Base-by-base conservation (phyloP, 2,888 invertebrate genomes). In the Lucinisca nassula region DNA sequence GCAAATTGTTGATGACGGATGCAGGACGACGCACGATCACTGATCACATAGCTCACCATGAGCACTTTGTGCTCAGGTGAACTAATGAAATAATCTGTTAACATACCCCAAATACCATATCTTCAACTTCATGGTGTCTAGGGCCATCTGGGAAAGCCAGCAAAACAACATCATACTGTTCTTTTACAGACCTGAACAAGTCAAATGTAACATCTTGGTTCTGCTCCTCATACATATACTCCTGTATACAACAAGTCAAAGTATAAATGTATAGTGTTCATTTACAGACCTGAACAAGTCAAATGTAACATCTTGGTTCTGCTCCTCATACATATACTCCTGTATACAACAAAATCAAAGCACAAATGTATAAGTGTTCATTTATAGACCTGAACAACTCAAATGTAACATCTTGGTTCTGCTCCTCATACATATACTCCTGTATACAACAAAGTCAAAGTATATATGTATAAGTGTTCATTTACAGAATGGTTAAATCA, bases 81-180 rank as follows among this genome's bases (percentile, higher is more conserved):
- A n/a, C n/a, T n/a, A n/a, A n/a, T n/a, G n/a, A n/a, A n/a, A n/a
- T n/a, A n/a, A n/a, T n/a, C n/a, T n/a, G n/a, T n/a, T n/a, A n/a
- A n/a, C 74, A 74, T 83, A 93, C 93, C 87, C 91, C 86, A 82
- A 91, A 91, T 6, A 89, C 82, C 76, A 92, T 90, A 35, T 93
- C 92, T 76, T 93, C 93, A 21, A 93, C 87, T 55, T 92, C 84
- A 79, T 90, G 80, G 80, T 93, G 92, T 21, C 87, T 79, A 0
- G 88, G 84, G 10, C 85, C 85, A 79, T 91, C 91, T 17, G 93
- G 92, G 73, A 93, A 93, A 8, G 90, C 93, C 51, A 93, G 70
- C 49, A 93, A 49, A 0, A 90, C 74, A 10, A 90, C 80, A 24
- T 82, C 82, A 76, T 90, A 85, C 27, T 85, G 67, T 73, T 73